Evolutionary conservation across 2,888 invertebrate species (phyloP).

Genomic region (Agrotis ipsilon): DNA sequence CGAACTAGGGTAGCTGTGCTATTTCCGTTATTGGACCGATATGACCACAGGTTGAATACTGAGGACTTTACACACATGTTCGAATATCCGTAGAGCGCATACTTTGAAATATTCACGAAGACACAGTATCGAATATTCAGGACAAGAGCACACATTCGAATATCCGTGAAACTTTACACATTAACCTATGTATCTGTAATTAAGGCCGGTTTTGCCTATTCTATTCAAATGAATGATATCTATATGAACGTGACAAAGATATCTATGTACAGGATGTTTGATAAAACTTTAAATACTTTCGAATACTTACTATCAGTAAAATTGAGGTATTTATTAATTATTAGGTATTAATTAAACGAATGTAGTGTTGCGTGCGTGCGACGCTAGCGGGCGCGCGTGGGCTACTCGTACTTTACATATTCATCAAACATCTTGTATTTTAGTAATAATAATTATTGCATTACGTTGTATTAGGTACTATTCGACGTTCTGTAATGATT

Average conservation of each 20-base stretch:
- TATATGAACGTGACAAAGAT: constrained; percentile 73
- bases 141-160: constrained; percentile 68
- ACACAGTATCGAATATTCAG: constrained; percentile 54
- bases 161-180: constrained; percentile 71
- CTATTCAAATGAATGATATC: constrained; percentile 84
- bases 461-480: constrained; percentile 70
- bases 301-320: constrained; percentile 75
- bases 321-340: constrained; percentile 77
- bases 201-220: constrained; percentile 89
- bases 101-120: constrained; percentile 52
- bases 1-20: constrained; percentile 66
- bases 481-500: constrained; percentile 76
- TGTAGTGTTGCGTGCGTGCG: constrained; percentile 72
- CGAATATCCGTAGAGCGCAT: constrained; percentile 54
- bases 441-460: constrained; percentile 77
- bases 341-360: constrained; percentile 69
- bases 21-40: constrained; percentile 56
- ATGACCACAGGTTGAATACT: constrained; percentile 43
- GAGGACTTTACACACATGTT: constrained; percentile 51
- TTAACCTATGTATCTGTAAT: constrained; percentile 78
- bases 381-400: constrained; percentile 61
- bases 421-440: constrained; percentile 87
- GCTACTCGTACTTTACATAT: constrained; percentile 48
- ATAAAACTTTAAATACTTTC: constrained; percentile 77
- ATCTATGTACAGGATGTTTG: constrained; percentile 87